Base-by-base conservation (phyloP, 1,140 invertebrate species). In the Drosophila punjabiensis region DNA sequence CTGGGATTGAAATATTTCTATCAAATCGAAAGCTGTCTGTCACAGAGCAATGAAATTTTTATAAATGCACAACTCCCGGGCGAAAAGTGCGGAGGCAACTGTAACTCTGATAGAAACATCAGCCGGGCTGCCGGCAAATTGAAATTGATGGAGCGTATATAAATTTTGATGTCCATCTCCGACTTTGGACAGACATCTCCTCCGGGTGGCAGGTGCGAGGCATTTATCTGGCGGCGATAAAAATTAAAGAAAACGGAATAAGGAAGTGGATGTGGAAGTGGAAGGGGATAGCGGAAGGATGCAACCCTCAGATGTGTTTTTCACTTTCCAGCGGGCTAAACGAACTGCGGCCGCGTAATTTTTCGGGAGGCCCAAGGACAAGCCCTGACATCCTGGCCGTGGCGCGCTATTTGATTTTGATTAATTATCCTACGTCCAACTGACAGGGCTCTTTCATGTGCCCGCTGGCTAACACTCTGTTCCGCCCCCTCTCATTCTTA, bases 1-100 rank as follows among this genome's bases (percentile, higher is more conserved):
- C 81, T 74, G 74, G 78, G 69, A 88, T 86, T 90, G 86, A 89
- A 89, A 89, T 89, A 90, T 89, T 89, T 90, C 83, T 86, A 89
- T 89, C 86, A 90, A 89, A 89, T 89, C 86, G 82, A 89, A 89
- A 89, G 86, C 86, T 89, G 82, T 90, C 86, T 89, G 86, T 89
- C 86, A 89, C 86, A 89, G 76, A 86, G 76, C 86, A 89, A 90
- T 86, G 79, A 86, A 90, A 89, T 86, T 90, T 89, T 90, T 89
- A 89, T 89, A 89, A 89, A 89, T 89, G 76, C 78, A 85, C 79
- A 82, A 76, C 62, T 71, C 59, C 50, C 45, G 68, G 48, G 30
- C 48, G 62, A 37, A 30, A 52, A 56, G 43, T 35, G 13, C 41
- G 35, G 32, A n/a, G 62, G 32, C 39, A 24, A 24, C 50, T 59